Percentiles rank a stretch among this genome's conserved stretches.
Evolutionary conservation across 2,888 invertebrate species (phyloP).

Genomic region (Leptinotarsa juncta): DNA sequence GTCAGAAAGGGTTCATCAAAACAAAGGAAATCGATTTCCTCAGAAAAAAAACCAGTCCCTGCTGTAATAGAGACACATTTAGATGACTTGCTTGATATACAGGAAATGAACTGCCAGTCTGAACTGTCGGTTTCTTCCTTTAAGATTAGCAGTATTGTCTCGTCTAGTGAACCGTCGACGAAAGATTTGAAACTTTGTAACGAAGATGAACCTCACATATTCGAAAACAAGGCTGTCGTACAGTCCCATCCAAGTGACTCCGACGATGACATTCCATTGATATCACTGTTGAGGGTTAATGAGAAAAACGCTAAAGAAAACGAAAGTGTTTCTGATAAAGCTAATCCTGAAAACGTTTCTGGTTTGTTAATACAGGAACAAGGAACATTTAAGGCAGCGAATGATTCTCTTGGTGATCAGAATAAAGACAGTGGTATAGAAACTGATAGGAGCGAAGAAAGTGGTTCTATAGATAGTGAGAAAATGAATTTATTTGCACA

Average conservation of each 20-base stretch:
- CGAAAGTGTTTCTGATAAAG: background rate
- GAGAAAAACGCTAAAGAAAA: slow-evolving; percentile 12
- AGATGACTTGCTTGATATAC: slow-evolving; percentile 38
- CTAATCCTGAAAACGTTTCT: background rate
- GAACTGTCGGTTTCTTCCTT: slow-evolving; percentile 28
- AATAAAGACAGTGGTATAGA: slow-evolving; percentile 11
- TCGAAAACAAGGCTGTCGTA: slow-evolving; percentile 52
- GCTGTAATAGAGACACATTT: slow-evolving; percentile 43
- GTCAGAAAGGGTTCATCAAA: slow-evolving; percentile 28
- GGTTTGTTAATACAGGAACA: background rate
- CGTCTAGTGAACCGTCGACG: slow-evolving; percentile 3
- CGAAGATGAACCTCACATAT: slow-evolving; percentile 52
- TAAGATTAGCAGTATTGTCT: slow-evolving; percentile 15
- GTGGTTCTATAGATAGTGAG: background rate
- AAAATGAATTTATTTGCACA: background rate
- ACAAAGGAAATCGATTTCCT: slow-evolving; percentile 19
- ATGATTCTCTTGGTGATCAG: background rate
- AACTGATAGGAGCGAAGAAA: slow-evolving; percentile 7
- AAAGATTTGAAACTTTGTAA: slow-evolving; percentile 32
- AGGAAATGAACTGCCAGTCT: slow-evolving; percentile 37
- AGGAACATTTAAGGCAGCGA: background rate
- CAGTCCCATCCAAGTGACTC: slow-evolving; percentile 38
- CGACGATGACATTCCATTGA: slow-evolving; percentile 49
- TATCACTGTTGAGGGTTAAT: slow-evolving; percentile 40
- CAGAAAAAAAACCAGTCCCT: slow-evolving; percentile 18